These are phyloP conservation scores for Boleophthalmus pectinirostris DNA, from an alignment of 2,113 vertebrate species.

Conservation along the genomic window DNA sequence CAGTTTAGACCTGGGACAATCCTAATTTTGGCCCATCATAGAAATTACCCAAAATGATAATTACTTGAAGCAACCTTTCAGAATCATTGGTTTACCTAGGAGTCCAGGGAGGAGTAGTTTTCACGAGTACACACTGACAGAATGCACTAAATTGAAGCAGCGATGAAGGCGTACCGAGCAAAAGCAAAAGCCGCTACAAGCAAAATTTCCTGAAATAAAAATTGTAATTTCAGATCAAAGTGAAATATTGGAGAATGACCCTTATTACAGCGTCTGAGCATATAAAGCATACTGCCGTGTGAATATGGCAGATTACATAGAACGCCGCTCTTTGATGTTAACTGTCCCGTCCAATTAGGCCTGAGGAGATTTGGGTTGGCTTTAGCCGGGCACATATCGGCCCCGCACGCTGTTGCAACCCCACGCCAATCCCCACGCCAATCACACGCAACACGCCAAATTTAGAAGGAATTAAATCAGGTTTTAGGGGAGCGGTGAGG, in stretches of 20 bases:
- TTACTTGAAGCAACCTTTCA: too few relatives aligned
- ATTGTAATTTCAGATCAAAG: conserved; percentile 72
- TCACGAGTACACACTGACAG: too few relatives aligned
- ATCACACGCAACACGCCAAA: conserved; percentile 19
- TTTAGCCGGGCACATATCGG: conserved; percentile 65
- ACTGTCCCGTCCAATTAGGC: conserved; percentile 74
- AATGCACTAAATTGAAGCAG: background rate
- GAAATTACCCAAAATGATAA: too few relatives aligned
- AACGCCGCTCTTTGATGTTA: conserved; percentile 77
- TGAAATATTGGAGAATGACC: conserved; percentile 73
- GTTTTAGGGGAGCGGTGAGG: conserved; percentile 29
- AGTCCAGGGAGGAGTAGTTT: too few relatives aligned
- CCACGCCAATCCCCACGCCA: conserved; percentile 29
- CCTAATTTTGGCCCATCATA: too few relatives aligned
- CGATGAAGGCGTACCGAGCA: background rate
- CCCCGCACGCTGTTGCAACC: conserved; percentile 52
- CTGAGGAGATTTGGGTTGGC: conserved; percentile 59
- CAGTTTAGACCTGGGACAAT: too few relatives aligned
- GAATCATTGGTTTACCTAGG: too few relatives aligned
- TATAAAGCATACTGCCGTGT: conserved; percentile 49
- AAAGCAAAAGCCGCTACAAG: conserved; percentile 29
- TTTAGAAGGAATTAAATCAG: conserved; percentile 46
- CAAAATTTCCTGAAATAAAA: conserved; percentile 63
- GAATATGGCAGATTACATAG: conserved; percentile 69
- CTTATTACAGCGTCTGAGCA: conserved; percentile 72